Conservation (phyloP, 2,797 vertebrate species). For the Tiaroga cobitis region DNA sequence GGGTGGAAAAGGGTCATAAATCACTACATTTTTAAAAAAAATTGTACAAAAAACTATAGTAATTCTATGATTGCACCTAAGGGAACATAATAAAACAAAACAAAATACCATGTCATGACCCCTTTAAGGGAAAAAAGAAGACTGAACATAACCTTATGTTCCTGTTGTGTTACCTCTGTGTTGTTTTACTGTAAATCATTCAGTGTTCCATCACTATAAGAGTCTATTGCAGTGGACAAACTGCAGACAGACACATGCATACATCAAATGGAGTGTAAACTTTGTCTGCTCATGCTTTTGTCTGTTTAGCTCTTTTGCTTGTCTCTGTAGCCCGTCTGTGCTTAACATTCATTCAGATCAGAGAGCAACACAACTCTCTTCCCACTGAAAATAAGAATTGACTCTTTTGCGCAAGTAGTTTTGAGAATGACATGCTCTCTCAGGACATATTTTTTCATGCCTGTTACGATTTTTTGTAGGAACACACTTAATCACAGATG, state of each 20-base stretch:
- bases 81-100: no score
- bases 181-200: conserved; percentile 36
- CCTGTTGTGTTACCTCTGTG: background rate
- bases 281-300: background rate
- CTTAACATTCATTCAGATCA: conserved; percentile 22
- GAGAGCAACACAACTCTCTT: background rate
- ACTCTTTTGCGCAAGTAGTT: conserved; percentile 32
- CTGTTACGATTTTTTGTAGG: background rate
- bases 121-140: background rate
- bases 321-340: background rate
- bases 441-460: background rate
- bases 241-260: background rate
- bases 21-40: no score
- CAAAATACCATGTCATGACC: no score
- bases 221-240: background rate
- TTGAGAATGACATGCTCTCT: conserved; percentile 19
- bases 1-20: no score
- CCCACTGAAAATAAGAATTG: background rate
- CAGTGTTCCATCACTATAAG: background rate
- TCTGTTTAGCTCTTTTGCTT: background rate
- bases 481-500: background rate
- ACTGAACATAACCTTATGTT: background rate
- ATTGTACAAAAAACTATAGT: no score
- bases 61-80: no score
- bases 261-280: conserved; percentile 21